Evolutionary conservation across 2,797 vertebrate genomes (phyloP).

Genomic region (Sphenopsis melanotis): DNA sequence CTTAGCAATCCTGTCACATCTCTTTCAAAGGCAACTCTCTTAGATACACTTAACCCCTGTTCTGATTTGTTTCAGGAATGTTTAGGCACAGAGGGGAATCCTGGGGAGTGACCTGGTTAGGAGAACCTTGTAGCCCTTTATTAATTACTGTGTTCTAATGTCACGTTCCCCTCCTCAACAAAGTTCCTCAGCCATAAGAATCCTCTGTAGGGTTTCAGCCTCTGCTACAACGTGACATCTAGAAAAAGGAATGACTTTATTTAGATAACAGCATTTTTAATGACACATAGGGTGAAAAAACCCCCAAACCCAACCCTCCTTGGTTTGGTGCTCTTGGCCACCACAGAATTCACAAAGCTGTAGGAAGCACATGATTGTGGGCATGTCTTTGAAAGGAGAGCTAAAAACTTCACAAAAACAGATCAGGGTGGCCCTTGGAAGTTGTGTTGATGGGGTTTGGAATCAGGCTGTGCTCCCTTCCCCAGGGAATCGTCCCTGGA

Average conservation of each 20-base stretch:
- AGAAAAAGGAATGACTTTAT: background rate
- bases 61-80: background rate
- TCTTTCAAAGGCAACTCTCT: background rate
- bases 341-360: fast-evolving
- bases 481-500: background rate
- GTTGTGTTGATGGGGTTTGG: background rate
- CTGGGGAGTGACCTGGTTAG: background rate
- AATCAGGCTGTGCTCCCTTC: background rate
- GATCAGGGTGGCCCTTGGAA: background rate
- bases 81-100: background rate
- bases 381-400: background rate
- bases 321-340: constrained; percentile 9
- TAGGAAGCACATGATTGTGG: background rate
- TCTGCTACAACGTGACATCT: background rate
- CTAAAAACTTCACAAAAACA: no score
- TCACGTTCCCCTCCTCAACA: background rate
- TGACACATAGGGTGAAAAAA: background rate
- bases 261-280: background rate
- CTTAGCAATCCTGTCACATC: background rate
- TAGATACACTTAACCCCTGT: background rate
- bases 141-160: background rate
- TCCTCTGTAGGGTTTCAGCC: background rate
- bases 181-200: constrained; percentile 7
- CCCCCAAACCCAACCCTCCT: fast-evolving
- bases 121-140: background rate